phyloP scores from a whole-genome alignment of 2,113 vertebrate genomes.

The Lophius piscatorius region DNA sequence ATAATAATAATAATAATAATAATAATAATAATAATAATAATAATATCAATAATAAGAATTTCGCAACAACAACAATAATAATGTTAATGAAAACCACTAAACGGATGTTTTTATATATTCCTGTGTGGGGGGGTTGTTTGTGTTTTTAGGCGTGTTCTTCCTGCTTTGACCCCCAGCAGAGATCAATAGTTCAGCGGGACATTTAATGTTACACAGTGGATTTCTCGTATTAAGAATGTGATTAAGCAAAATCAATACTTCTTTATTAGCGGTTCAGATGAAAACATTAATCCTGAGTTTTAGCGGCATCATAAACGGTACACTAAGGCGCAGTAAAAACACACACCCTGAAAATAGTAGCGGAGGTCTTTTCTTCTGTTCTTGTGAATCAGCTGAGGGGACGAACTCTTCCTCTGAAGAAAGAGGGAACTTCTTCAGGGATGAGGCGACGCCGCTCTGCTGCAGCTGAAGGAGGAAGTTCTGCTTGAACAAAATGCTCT shows the following conservation, averaged over 20 bases:
- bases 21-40: no score
- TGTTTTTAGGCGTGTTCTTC: no score
- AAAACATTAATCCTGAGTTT: conserved; percentile 49
- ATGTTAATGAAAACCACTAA: no score
- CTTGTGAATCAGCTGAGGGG: conserved; percentile 22
- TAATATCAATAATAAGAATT: no score
- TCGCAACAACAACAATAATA: no score
- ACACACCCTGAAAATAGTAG: conserved; percentile 33
- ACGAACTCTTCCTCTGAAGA: not conserved
- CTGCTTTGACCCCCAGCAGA: conserved; percentile 48
- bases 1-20: no score
- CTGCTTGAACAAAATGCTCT: no score
- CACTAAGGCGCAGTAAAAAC: conserved; percentile 7
- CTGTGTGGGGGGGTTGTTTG: no score
- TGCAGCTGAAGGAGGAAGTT: no score
- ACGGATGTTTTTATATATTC: no score
- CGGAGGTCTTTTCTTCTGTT: conserved; percentile 37
- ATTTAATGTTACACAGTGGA: conserved; percentile 55
- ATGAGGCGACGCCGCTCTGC: no score
- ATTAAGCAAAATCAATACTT: conserved; percentile 64
- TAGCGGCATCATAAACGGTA: conserved; percentile 28
- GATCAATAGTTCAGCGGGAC: conserved; percentile 46
- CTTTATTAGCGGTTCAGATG: conserved; percentile 68
- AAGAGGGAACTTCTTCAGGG: no score
- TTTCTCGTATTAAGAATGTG: conserved; percentile 54